Base-by-base conservation (phyloP, 37 sponge, comb jelly and placozoan genomes). In the Theonella swinhoei region DNA sequence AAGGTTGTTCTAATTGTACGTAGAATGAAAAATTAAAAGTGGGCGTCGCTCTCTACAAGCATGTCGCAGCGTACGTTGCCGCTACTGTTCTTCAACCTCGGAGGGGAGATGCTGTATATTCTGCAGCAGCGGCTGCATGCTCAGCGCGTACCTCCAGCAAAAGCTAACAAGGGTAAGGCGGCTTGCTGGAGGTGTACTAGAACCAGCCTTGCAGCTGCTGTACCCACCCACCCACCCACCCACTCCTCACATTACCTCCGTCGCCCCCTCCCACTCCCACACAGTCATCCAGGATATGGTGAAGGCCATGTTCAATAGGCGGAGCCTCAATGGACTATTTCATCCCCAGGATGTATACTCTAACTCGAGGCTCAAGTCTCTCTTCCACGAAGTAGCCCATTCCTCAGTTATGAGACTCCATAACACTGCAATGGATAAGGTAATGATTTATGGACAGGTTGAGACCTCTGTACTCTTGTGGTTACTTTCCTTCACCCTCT, bases 51-150 rank as follows among this genome's bases (percentile, higher is more conserved):
- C n/a, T n/a, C n/a, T n/a, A n/a, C n/a, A n/a, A 36, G 30, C 7
- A 89, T 89, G 89, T 83, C 89, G 38, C 72, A 82, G 34, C 74
- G 64, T n/a, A 80, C 89, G 31, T 85, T 98, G 58, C 99, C 99
- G 1, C 60, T 96, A 9, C 80, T 98, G 33, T 98, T 94, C 81
- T 79, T 98, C 78, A 98, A 92, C 70, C 91, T 98, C 1, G 99
- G 99, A 23, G 99, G 97, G 11, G 99, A 98, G 74, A 96, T 98
- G 99, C 42, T 98, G 32, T 96, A 94, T 83, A 94, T 98, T 35
- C 73, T 98, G 39, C 84, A 98, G 68, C 99, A 98, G 80, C 42
- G 99, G 32, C 89, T 98, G 28, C 84, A 42, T n/a, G 96, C 96
- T n/a, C 95, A 97, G 64, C 74, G 81, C 14, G 42, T 92, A 0